Percentiles rank a stretch among this genome's conserved stretches.
Conservation (phyloP, 1,140 invertebrate species). For the Dolichoris vasculosae region DNA sequence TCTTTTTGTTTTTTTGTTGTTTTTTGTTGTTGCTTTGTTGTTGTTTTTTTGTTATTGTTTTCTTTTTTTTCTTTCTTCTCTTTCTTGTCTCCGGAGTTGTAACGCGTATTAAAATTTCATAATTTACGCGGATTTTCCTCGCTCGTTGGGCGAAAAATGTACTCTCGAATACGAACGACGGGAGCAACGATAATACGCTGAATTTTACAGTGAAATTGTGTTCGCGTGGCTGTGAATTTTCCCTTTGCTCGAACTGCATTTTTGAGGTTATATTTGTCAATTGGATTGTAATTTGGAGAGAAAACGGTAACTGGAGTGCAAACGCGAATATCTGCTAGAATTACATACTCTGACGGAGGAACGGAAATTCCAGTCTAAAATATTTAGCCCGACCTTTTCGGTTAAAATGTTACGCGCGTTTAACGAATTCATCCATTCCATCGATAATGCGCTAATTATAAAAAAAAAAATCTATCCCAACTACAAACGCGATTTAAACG, state of each 20-base stretch:
- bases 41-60: too few relatives aligned
- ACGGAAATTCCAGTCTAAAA: neutral
- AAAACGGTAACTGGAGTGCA: neutral
- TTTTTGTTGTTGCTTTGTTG: too few relatives aligned
- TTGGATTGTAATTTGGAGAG: conserved; percentile 13
- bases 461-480: too few relatives aligned
- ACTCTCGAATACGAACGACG: neutral
- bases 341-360: neutral
- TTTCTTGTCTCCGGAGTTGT: neutral
- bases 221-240: neutral
- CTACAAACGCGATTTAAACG: too few relatives aligned
- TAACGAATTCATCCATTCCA: neutral
- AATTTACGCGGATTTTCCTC: neutral
- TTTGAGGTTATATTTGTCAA: conserved; percentile 17
- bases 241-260: neutral
- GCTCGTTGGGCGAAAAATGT: neutral
- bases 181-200: neutral
- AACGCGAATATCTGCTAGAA: neutral
- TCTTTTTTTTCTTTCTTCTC: too few relatives aligned
- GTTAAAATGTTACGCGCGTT: neutral
- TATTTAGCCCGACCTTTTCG: neutral
- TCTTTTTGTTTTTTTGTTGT: too few relatives aligned
- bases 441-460: too few relatives aligned
- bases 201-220: neutral
- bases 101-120: neutral